Percentiles rank a stretch among this genome's conserved stretches.
Conservation (phyloP, 2,888 invertebrate genomes). For the Serrognathus titanus region DNA sequence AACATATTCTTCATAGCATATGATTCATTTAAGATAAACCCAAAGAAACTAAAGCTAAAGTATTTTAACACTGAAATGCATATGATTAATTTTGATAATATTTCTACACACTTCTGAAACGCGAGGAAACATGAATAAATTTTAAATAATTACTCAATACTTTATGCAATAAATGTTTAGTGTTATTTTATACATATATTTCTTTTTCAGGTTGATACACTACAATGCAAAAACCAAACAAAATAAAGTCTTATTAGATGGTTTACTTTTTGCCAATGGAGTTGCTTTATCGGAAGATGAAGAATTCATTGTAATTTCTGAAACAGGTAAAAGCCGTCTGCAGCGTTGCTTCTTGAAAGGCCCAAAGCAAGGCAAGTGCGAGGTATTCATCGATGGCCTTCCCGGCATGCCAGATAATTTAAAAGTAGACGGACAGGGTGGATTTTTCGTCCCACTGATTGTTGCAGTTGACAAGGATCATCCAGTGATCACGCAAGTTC, state of each 20-base stretch:
- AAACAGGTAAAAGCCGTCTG: conserved; percentile 66
- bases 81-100: too few relatives aligned
- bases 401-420: conserved; percentile 74
- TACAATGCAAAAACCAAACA: conserved; percentile 75
- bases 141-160: too few relatives aligned
- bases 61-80: too few relatives aligned
- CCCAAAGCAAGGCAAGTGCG: conserved; percentile 71
- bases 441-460: conserved; percentile 64
- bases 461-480: conserved; percentile 54
- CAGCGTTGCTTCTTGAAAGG: conserved; percentile 77
- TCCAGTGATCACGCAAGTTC: conserved; percentile 54
- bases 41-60: too few relatives aligned
- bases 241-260: conserved; percentile 70
- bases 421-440: conserved; percentile 55
- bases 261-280: conserved; percentile 86
- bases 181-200: not conserved
- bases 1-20: too few relatives aligned
- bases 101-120: too few relatives aligned
- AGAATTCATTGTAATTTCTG: conserved; percentile 76
- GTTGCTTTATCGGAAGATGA: conserved; percentile 76
- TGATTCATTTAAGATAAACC: too few relatives aligned
- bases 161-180: too few relatives aligned
- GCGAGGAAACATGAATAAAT: too few relatives aligned
- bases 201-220: conserved; percentile 66
- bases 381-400: conserved; percentile 77